Base-by-base conservation (phyloP, 2,113 vertebrate genomes). In the Brachypodius melanocephalos region DNA sequence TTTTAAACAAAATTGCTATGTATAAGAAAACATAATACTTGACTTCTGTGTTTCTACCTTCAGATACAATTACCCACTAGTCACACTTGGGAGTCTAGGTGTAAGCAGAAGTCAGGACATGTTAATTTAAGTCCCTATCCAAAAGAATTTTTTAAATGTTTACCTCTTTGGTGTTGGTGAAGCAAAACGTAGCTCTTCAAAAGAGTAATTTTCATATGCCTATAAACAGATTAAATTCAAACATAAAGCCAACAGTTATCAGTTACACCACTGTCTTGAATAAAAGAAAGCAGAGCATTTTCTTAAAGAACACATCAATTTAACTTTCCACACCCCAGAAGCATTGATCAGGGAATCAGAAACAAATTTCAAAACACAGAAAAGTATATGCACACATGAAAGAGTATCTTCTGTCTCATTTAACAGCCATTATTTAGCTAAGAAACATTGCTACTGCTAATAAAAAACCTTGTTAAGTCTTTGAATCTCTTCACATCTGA, bases 151-250 rank as follows among this genome's bases (percentile, higher is more conserved):
- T 14, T 74, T 92, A 19, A 7, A 62, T 3, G 10, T 57, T 97
- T 98, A 99, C 99, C 99, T 99, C 96, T 99, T 99, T 84, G 99
- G 99, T 77, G 99, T 99, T 54, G 99, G 99, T 58, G 99, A 99
- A 88, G 99, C 99, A 98, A 99, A 99, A 54, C 99, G 99, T 34
- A 99, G 98, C 92, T 99, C 99, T 97, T 99, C 99, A 98, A 99
- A 99, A 11, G 99, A 99, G 66, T 99, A 99, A 97, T 98, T 99
- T 98, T 99, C 99, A 96, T 99, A 99, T 14, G 98, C 98, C 99
- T 99, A 89, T 63, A 77, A 94, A 91, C 10, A 93, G 19, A 96
- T 72, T 28, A 65, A 80, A 40, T 83, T 34, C 61, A 88, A 82
- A 89, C 8, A 67, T 18, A 86, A 85, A 92, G 26, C 25, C 14